Conservation (phyloP, 2,888 invertebrate species). For the Prenolepis imparis region DNA sequence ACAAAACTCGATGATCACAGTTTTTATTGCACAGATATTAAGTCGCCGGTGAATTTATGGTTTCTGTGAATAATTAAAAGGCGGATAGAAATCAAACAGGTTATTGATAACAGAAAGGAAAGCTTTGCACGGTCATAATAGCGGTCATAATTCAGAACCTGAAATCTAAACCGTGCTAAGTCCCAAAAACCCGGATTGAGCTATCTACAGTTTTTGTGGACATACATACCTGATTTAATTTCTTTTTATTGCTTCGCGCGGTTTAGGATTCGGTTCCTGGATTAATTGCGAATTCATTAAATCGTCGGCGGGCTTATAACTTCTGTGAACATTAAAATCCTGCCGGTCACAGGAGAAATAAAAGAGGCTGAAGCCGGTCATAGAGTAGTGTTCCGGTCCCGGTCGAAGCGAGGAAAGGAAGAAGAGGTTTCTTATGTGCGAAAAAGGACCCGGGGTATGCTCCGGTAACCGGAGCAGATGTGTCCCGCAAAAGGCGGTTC, state of each 20-base stretch:
- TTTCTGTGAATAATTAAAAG: slow-evolving; percentile 11
- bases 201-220: slow-evolving; percentile 2
- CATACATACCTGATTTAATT: slow-evolving; percentile 4
- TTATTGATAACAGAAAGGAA: slow-evolving; percentile 25
- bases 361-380: background rate
- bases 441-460: slow-evolving; percentile 66
- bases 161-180: background rate
- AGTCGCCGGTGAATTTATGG: slow-evolving; percentile 11
- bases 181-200: slow-evolving; percentile 29
- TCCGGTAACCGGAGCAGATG: slow-evolving; percentile 76
- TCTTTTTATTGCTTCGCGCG: slow-evolving; percentile 28
- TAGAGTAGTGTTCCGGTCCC: slow-evolving; percentile 54
- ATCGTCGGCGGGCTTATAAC: background rate
- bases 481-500: slow-evolving; percentile 70
- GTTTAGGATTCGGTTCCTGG: background rate
- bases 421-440: slow-evolving; percentile 65
- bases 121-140: background rate
- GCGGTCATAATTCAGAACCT: slow-evolving; percentile 14
- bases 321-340: slow-evolving; percentile 48
- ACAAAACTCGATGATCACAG: background rate
- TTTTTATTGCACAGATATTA: background rate
- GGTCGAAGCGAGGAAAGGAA: slow-evolving; percentile 23
- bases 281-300: slow-evolving; percentile 40
- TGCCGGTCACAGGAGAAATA: slow-evolving; percentile 25
- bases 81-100: background rate